Evolutionary conservation across 2,797 vertebrate genomes (phyloP).

Genomic region (Varecia variegata): DNA sequence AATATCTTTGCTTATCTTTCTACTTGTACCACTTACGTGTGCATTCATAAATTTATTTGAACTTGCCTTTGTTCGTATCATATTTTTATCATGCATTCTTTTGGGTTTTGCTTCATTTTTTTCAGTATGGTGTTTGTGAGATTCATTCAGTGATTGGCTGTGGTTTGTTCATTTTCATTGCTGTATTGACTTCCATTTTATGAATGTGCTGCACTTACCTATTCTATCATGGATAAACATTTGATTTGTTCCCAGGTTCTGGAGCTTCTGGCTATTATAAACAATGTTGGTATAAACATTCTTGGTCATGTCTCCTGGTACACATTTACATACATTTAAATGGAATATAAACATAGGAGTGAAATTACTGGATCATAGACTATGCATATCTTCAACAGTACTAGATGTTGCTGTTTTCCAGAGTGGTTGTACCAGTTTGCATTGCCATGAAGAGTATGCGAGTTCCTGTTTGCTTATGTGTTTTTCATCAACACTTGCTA

Average conservation of each 20-base stretch:
- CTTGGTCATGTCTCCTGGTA: background rate
- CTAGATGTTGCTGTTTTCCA: constrained; percentile 17
- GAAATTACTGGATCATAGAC: background rate
- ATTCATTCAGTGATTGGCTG: background rate
- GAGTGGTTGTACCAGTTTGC: constrained; percentile 25
- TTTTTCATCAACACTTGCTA: background rate
- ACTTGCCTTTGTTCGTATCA: background rate
- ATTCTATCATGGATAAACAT: background rate
- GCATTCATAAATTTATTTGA: constrained; percentile 2
- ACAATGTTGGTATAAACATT: background rate
- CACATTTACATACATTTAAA: background rate
- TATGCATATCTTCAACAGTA: background rate
- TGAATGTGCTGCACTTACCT: background rate
- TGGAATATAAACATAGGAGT: background rate
- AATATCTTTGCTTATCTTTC: background rate
- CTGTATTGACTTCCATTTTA: constrained; percentile 43
- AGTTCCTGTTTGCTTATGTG: background rate
- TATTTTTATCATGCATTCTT: background rate
- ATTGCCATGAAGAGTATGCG: background rate
- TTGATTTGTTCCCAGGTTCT: constrained; percentile 25
- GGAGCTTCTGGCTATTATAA: background rate
- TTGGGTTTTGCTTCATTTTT: background rate
- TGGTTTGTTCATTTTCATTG: constrained; percentile 9
- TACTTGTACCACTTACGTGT: background rate
- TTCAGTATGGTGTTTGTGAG: background rate